Percentiles rank a stretch among this genome's conserved stretches.
Conservation (phyloP, 64 coral and sea anemone species). For the Montipora cactus region DNA sequence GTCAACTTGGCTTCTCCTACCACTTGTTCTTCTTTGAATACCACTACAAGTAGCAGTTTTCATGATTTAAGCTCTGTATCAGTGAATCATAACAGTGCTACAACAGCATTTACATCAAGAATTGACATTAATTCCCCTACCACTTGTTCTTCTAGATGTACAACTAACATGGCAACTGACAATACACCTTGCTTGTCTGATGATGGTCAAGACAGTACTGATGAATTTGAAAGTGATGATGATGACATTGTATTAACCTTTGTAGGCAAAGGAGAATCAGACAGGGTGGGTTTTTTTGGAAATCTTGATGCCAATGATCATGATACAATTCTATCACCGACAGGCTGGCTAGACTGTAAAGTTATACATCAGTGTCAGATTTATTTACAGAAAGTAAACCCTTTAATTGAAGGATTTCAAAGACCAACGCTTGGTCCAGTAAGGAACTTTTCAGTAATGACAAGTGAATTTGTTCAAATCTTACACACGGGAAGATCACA, state of each 20-base stretch:
- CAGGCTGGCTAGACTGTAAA: too few species aligned
- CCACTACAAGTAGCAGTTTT: background rate
- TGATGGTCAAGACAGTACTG: slow-evolving; percentile 40
- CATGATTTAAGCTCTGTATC: background rate
- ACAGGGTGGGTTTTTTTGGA: too few species aligned
- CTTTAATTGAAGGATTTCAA: too few species aligned
- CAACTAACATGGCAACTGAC: slow-evolving; percentile 22
- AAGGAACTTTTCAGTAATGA: too few species aligned
- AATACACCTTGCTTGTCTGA: background rate
- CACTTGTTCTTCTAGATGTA: slow-evolving; percentile 7
- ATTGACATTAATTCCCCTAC: background rate
- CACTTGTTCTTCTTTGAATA: background rate
- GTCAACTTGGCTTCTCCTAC: background rate
- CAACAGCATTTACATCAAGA: background rate
- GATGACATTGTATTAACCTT: background rate
- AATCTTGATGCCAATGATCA: too few species aligned
- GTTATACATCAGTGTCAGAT: too few species aligned
- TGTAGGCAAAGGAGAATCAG: too few species aligned
- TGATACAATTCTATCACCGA: too few species aligned
- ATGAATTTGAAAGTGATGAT: slow-evolving; percentile 55
- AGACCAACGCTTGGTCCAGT: too few species aligned
- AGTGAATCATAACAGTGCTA: background rate
- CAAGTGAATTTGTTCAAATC: too few species aligned
- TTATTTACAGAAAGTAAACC: too few species aligned
- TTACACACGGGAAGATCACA: too few species aligned